Evolutionary conservation across 2,888 invertebrate species (phyloP).

Genomic region (Perizoma affinitatum): DNA sequence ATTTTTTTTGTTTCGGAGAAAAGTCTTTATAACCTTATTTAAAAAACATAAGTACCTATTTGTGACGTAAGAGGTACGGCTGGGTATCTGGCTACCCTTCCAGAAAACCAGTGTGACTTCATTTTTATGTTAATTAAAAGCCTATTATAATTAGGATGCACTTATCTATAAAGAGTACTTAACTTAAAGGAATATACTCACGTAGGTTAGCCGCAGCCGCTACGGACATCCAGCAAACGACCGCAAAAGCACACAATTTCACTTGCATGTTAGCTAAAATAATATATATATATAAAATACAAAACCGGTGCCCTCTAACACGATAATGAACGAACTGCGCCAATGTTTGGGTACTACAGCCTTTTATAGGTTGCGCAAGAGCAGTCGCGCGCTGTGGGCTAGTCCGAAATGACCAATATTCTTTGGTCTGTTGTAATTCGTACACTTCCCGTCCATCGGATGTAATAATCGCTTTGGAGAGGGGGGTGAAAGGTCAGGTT

Average conservation of each 20-base stretch:
- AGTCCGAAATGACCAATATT: slow-evolving; percentile 17
- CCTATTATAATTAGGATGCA: too few species aligned
- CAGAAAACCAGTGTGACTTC: too few species aligned
- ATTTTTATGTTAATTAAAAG: too few species aligned
- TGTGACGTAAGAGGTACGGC: too few species aligned
- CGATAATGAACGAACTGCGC: slow-evolving; percentile 46
- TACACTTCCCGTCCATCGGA: slow-evolving; percentile 16
- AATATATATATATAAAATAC: slow-evolving; percentile 33
- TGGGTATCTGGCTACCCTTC: too few species aligned
- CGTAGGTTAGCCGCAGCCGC: slow-evolving; percentile 57
- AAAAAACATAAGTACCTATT: too few species aligned
- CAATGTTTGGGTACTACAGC: slow-evolving; percentile 24
- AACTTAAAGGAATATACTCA: slow-evolving; percentile 49
- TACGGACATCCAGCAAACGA: slow-evolving; percentile 45
- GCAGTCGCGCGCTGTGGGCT: slow-evolving; percentile 16
- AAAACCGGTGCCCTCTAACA: slow-evolving; percentile 23
- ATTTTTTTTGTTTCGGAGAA: too few species aligned
- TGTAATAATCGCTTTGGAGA: slow-evolving; percentile 8
- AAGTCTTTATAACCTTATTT: too few species aligned
- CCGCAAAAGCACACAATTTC: slow-evolving; percentile 50
- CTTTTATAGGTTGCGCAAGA: slow-evolving; percentile 44
- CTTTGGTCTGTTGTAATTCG: slow-evolving; percentile 23
- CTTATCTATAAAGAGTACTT: too few species aligned
- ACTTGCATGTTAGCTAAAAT: slow-evolving; percentile 55
- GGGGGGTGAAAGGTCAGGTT: slow-evolving; percentile 16